phyloP scores from a whole-genome alignment of 1,140 invertebrate genomes.

The Scaptomyza graminum region DNA sequence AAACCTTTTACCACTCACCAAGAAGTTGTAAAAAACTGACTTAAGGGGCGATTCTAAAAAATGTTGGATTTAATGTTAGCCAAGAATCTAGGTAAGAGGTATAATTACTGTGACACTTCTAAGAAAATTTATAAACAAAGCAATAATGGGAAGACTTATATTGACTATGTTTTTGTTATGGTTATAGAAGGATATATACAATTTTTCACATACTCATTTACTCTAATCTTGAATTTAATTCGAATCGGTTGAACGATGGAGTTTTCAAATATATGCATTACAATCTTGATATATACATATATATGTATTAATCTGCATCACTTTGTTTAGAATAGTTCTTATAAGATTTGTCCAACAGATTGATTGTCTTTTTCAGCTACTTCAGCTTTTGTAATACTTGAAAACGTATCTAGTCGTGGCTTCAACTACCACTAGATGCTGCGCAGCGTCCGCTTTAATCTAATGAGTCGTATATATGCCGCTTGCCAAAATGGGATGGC shows the following conservation, averaged over 20 bases:
- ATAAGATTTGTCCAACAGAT: no score
- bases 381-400: background rate
- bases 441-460: conserved; percentile 52
- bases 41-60: conserved; percentile 22
- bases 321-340: no score
- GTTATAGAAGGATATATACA: background rate
- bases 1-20: conserved; percentile 54
- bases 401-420: background rate
- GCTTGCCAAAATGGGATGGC: conserved; percentile 30
- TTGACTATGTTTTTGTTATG: background rate
- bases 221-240: no score
- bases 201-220: background rate
- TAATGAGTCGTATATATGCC: conserved; percentile 72
- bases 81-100: conserved; percentile 29
- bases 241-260: no score
- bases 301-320: no score
- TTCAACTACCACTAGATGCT: conserved; percentile 21
- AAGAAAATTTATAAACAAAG: conserved; percentile 15
- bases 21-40: conserved; percentile 50
- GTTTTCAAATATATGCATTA: no score
- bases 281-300: no score
- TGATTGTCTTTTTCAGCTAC: no score
- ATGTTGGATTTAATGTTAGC: conserved; percentile 54
- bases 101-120: conserved; percentile 1
- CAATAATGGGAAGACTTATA: background rate